Evolutionary conservation across 1,140 invertebrate species (phyloP), one percentile per base, ranked within the genome.

Genomic region (Drosophila sproati): DNA sequence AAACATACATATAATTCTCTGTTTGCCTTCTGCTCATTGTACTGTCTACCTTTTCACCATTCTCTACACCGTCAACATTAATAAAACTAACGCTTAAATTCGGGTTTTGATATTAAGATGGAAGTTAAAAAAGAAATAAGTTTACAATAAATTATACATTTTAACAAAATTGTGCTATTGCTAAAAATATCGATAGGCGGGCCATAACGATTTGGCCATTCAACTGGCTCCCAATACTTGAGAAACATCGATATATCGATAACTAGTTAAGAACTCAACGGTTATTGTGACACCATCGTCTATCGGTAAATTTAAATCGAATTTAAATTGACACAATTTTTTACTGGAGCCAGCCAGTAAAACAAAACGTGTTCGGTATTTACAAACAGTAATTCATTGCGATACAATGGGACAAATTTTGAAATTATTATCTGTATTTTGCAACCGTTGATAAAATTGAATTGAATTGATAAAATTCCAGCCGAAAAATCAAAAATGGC

Each of bases 101-200:
- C 29, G 47, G 51, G 39, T 60, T 60, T n/a, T 28, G 50, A 5
- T 34, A 43, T 34, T 29, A 29, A 34, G 34, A 51, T 51, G 7
- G 35, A 1, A 31, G 28, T 3, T 43, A 29, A 68, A 54, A 20
- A 20, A 20, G 20, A 20, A 20, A 68, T 37, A 54, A 54, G 47
- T 31, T 37, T 52, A 35, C 3, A 39, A 66, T 59, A 47, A n/a
- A 5, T 54, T 39, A 68, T 39, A 60, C 70, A 73, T 73, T 20
- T 60, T 60, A 67, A 59, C 63, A 52, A 72, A 45, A 52, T 73
- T 68, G 47, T 68, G 54, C 69, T 56, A 32, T 32, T 34, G 39
- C 10, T 45, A 37, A 32, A 47, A 20, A 34, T 12, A 48, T 71
- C 68, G 67, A 71, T 71, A 55, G 54, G 32, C 45, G 0, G 29